Conservation (phyloP, 2,888 invertebrate genomes). For the Deroplatys truncata region DNA sequence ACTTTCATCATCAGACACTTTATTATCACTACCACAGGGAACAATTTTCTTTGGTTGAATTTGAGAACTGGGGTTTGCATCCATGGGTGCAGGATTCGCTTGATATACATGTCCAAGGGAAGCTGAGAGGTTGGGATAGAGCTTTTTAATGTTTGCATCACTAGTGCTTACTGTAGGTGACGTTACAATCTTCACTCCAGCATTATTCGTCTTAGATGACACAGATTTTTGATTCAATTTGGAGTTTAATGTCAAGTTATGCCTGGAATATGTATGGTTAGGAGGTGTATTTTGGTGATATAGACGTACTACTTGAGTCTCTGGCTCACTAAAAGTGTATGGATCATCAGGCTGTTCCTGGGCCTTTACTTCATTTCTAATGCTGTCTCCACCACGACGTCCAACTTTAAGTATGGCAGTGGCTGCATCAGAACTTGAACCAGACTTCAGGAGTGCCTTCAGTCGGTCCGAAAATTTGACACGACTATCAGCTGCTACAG, state of each 20-base stretch:
- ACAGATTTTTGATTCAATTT: slow-evolving; percentile 3
- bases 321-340: slow-evolving; percentile 49
- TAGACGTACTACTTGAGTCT: slow-evolving; percentile 32
- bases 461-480: slow-evolving; percentile 47
- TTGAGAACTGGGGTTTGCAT: slow-evolving; percentile 3
- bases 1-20: slow-evolving; percentile 28
- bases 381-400: neutral
- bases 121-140: slow-evolving; percentile 11
- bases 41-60: slow-evolving; percentile 8
- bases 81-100: neutral
- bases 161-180: neutral
- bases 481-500: slow-evolving; percentile 35
- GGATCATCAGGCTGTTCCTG: slow-evolving; percentile 44
- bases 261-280: slow-evolving; percentile 22
- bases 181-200: neutral
- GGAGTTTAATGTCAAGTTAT: slow-evolving; percentile 12
- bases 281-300: slow-evolving; percentile 23
- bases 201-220: neutral
- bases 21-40: slow-evolving; percentile 13
- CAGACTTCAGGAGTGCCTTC: slow-evolving; percentile 44
- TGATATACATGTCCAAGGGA: slow-evolving; percentile 7
- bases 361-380: slow-evolving; percentile 10
- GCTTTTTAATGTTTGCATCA: slow-evolving; percentile 1
- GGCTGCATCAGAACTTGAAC: slow-evolving; percentile 14
- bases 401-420: neutral